Percentiles rank a stretch among this genome's conserved stretches.
Evolutionary conservation across 37 sponge, comb jelly and placozoan genomes (phyloP).

Genomic region (Amphimedon queenslandica): DNA sequence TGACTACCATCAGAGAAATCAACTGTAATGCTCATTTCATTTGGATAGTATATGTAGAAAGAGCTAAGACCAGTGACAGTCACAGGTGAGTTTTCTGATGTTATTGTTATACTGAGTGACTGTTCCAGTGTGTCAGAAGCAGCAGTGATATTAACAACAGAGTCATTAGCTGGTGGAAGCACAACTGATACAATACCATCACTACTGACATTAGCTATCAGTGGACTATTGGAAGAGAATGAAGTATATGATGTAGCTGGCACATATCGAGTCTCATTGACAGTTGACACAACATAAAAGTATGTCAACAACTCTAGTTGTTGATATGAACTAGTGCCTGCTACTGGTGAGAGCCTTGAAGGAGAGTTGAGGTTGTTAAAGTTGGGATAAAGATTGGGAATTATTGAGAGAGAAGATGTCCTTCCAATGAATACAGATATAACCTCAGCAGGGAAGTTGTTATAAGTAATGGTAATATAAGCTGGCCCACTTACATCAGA

Average conservation of each 20-base stretch:
- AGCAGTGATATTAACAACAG: neutral
- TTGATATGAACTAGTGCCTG: conserved; percentile 15
- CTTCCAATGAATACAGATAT: conserved; percentile 5
- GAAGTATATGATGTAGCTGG: neutral
- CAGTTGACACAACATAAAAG: neutral
- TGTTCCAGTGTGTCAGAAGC: neutral
- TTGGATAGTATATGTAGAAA: neutral
- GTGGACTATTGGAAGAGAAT: neutral
- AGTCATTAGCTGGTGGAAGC: neutral
- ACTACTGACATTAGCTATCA: neutral
- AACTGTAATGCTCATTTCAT: neutral
- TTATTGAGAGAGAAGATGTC: conserved; percentile 1
- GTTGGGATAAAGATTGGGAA: too few species aligned
- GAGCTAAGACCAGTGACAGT: neutral
- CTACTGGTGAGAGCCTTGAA: neutral
- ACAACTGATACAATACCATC: neutral
- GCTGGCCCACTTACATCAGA: neutral
- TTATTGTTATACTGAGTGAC: neutral
- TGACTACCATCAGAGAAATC: conserved; percentile 43
- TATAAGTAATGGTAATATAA: conserved; percentile 16
- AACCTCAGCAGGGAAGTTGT: neutral
- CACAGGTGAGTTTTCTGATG: neutral
- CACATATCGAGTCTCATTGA: neutral
- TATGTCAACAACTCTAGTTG: conserved; percentile 12
- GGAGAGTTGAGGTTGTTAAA: too few species aligned